These are phyloP conservation scores for Neelides sp. DNA, from an alignment of 1,140 invertebrate species.

Conservation along the genomic window DNA sequence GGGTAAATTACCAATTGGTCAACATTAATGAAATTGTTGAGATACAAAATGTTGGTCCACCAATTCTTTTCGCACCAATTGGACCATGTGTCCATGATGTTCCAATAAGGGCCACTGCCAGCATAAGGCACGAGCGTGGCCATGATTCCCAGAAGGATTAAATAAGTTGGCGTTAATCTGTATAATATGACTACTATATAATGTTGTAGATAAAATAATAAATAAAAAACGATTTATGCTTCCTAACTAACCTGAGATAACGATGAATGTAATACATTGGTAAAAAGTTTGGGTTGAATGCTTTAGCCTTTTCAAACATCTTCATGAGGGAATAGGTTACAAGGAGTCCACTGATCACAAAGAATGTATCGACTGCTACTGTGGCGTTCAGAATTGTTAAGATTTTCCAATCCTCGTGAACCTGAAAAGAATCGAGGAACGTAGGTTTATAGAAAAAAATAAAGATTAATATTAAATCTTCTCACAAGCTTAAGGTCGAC, in stretches of 20 bases:
- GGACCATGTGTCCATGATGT: conserved; percentile 42
- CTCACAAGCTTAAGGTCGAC: conserved; percentile 30
- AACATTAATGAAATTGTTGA: conserved; percentile 63
- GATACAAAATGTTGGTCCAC: conserved; percentile 72
- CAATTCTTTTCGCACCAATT: conserved; percentile 55
- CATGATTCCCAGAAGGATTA: conserved; percentile 53
- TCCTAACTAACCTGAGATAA: conserved; percentile 27
- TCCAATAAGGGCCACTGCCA: conserved; percentile 54
- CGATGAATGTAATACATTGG: conserved; percentile 43
- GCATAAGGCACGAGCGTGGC: conserved; percentile 54
- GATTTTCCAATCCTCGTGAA: conserved; percentile 15
- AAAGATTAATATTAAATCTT: neutral
- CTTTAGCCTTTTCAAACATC: conserved; percentile 48
- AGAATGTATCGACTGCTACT: conserved; percentile 46
- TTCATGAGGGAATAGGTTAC: conserved; percentile 46
- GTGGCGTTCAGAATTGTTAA: conserved; percentile 29
- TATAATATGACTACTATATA: neutral
- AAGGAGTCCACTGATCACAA: conserved; percentile 42
- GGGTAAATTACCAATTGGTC: neutral
- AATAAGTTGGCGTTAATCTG: conserved; percentile 56
- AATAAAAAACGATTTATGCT: neutral
- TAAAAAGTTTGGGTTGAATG: conserved; percentile 48
- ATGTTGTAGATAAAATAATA: neutral
- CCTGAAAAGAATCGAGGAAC: conserved; percentile 1
- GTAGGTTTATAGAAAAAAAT: too few species aligned